Percentiles rank a stretch among this genome's conserved stretches.
phyloP scores from a whole-genome alignment of 1,140 invertebrate genomes.

The Choristoneura fumiferana region DNA sequence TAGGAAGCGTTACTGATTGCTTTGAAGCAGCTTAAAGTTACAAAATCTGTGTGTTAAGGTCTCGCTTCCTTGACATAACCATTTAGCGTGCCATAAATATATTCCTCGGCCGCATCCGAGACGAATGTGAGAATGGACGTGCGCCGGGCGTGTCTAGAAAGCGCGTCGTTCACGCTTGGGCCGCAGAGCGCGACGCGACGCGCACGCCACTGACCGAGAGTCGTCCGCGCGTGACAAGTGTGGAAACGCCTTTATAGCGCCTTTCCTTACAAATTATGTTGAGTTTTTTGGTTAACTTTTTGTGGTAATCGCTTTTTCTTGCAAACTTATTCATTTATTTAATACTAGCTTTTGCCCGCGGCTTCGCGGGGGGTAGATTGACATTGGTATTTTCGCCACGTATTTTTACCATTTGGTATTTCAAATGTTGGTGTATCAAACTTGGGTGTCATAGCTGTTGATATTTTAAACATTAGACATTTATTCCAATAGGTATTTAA shows the following conservation, averaged over 20 bases:
- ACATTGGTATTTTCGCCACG: too few species aligned
- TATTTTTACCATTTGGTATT: too few species aligned
- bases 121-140: background rate
- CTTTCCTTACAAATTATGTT: slow-evolving; percentile 8
- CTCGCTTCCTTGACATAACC: slow-evolving; percentile 9
- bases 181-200: slow-evolving; percentile 48
- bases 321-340: too few species aligned
- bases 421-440: too few species aligned
- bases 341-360: too few species aligned
- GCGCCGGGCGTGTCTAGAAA: slow-evolving; percentile 44
- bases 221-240: slow-evolving; percentile 42
- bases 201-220: slow-evolving; percentile 56
- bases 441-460: too few species aligned
- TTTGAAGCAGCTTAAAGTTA: background rate
- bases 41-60: background rate
- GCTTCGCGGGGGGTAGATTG: too few species aligned
- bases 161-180: slow-evolving; percentile 54
- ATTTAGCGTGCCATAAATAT: background rate
- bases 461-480: too few species aligned
- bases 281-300: too few species aligned
- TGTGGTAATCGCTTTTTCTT: too few species aligned
- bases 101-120: background rate
- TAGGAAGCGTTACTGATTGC: too few species aligned
- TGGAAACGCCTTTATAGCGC: slow-evolving; percentile 33
- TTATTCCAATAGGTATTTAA: too few species aligned